These are phyloP conservation scores for Tympanoctomys barrerae DNA, from an alignment of 2,797 vertebrate species.

Conservation along the genomic window DNA sequence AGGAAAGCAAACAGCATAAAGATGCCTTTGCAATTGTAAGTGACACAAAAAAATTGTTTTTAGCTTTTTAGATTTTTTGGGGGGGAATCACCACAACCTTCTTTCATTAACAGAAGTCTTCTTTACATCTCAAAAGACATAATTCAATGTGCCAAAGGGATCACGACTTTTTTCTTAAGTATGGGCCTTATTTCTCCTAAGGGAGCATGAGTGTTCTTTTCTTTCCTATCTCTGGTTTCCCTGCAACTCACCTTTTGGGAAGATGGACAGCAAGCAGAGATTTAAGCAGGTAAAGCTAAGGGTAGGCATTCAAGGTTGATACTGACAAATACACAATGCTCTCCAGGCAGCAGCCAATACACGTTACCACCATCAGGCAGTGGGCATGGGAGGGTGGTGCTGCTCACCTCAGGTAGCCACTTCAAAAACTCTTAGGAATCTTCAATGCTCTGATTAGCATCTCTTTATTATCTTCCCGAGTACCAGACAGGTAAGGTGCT, in stretches of 20 bases:
- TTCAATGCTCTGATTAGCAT: neutral
- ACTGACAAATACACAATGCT: neutral
- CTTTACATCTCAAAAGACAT: slow-evolving; percentile 41
- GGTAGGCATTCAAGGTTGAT: neutral
- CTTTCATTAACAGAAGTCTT: neutral
- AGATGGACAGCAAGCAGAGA: neutral
- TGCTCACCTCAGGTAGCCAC: neutral
- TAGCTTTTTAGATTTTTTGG: neutral
- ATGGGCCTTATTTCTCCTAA: neutral
- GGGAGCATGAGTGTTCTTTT: neutral
- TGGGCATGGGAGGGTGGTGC: neutral
- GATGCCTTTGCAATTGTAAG: neutral
- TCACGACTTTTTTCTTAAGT: neutral
- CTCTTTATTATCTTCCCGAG: neutral
- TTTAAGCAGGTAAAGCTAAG: neutral
- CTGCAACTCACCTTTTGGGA: neutral
- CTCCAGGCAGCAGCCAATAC: neutral
- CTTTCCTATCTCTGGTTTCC: neutral
- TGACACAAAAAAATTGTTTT: slow-evolving; percentile 47
- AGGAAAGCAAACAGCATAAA: slow-evolving; percentile 34
- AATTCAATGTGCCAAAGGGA: neutral
- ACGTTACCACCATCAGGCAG: neutral
- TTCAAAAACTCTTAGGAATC: neutral
- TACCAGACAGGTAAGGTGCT: neutral
- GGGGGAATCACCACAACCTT: neutral